Evolutionary conservation across 2,113 vertebrate species (phyloP).

Genomic region (Turdus rufiventris): DNA sequence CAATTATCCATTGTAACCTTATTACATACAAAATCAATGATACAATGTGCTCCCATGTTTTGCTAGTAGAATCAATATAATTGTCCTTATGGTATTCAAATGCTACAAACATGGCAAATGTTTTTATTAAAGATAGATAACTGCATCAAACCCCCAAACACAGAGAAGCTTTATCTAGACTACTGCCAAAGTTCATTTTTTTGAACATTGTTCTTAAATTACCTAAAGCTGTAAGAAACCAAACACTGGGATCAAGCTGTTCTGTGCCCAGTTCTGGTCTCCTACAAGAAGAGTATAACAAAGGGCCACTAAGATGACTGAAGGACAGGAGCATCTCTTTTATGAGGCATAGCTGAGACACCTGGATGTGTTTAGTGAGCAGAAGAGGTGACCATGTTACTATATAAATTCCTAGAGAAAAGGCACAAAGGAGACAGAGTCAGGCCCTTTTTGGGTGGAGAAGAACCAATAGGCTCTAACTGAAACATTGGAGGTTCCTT

Average conservation of each 20-base stretch:
- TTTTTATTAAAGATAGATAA: slow-evolving; percentile 34
- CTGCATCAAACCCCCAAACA: background rate
- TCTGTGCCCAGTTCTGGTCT: background rate
- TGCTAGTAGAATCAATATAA: slow-evolving; percentile 24
- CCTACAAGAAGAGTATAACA: background rate
- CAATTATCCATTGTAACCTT: slow-evolving; percentile 51
- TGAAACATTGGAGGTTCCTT: background rate
- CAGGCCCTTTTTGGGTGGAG: background rate
- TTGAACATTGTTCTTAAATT: background rate
- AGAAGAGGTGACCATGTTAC: fast-evolving
- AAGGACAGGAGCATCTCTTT: background rate
- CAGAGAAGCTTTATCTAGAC: background rate
- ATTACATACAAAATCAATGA: slow-evolving; percentile 53
- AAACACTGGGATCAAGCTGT: background rate
- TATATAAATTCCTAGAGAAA: background rate
- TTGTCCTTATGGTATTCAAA: slow-evolving; percentile 34
- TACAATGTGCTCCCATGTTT: slow-evolving; percentile 8
- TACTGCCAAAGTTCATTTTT: background rate
- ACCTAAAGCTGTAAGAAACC: background rate
- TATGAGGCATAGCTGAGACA: background rate
- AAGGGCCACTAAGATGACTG: background rate
- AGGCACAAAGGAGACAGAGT: background rate
- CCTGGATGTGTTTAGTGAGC: background rate
- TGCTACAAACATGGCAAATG: background rate
- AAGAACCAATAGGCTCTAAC: background rate